Conservation (phyloP, 2,888 invertebrate species). For the Aspidiotus rigidus region DNA sequence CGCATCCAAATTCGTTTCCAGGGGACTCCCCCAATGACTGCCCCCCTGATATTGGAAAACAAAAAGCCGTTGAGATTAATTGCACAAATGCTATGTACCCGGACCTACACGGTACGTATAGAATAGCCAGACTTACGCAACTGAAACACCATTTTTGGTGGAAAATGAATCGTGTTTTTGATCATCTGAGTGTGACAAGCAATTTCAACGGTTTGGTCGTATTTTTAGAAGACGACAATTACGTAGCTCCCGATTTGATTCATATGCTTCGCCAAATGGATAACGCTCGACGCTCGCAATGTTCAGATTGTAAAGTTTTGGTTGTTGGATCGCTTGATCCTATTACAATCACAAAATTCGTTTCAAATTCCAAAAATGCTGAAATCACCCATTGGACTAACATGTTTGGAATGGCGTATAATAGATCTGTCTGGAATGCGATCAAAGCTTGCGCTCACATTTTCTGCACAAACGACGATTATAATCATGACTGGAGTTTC, state of each 20-base stretch:
- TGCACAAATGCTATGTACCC: slow-evolving; percentile 89
- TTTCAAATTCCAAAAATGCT: slow-evolving; percentile 63
- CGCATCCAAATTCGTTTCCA: slow-evolving; percentile 83
- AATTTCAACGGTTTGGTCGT: slow-evolving; percentile 68
- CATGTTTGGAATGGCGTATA: slow-evolving; percentile 98
- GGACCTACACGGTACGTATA: slow-evolving; percentile 92
- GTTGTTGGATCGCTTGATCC: slow-evolving; percentile 77
- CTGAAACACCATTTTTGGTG: slow-evolving; percentile 99
- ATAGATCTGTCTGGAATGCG: slow-evolving; percentile 74
- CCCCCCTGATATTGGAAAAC: slow-evolving; percentile 69
- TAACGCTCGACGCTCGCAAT: slow-evolving; percentile 62
- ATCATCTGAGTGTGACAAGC: slow-evolving; percentile 70
- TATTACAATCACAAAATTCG: slow-evolving; percentile 79
- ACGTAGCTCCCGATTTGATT: slow-evolving; percentile 90
- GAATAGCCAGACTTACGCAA: slow-evolving; percentile 93
- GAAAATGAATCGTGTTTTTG: slow-evolving; percentile 93
- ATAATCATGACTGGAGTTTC: slow-evolving; percentile 99
- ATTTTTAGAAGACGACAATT: slow-evolving; percentile 96
- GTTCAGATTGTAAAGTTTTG: slow-evolving; percentile 81
- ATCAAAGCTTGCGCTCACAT: slow-evolving; percentile 69
- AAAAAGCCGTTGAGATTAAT: slow-evolving; percentile 71
- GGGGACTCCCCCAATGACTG: slow-evolving; percentile 92
- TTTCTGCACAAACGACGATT: slow-evolving; percentile 95
- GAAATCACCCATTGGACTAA: slow-evolving; percentile 92
- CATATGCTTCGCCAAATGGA: slow-evolving; percentile 75